Evolutionary conservation across 2,113 vertebrate species (phyloP).

Genomic region (Paramormyrops kingsleyae): DNA sequence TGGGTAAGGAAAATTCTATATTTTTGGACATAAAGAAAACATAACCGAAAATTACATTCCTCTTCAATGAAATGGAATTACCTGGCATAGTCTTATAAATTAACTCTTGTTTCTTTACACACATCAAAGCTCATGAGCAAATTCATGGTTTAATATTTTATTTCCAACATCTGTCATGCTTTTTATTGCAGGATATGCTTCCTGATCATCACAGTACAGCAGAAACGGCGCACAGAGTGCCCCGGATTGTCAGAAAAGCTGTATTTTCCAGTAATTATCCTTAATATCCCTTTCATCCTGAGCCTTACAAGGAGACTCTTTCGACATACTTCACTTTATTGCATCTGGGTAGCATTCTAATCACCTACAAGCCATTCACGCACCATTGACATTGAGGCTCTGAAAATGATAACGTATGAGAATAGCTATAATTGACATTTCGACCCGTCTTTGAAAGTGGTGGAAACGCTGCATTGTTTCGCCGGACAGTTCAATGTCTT

Average conservation of each 20-base stretch:
- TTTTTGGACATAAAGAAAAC: neutral
- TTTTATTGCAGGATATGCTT: slow-evolving; percentile 20
- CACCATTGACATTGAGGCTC: slow-evolving; percentile 32
- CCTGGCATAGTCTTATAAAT: neutral
- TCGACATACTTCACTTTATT: slow-evolving; percentile 28
- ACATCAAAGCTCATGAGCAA: neutral
- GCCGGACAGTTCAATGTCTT: neutral
- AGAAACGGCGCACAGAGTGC: neutral
- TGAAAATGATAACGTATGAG: slow-evolving; percentile 39
- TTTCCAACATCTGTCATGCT: neutral
- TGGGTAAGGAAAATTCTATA: neutral
- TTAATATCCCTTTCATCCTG: slow-evolving; percentile 38
- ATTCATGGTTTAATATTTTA: neutral
- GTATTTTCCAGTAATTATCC: slow-evolving; percentile 37
- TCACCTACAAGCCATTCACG: slow-evolving; percentile 42
- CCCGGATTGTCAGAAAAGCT: slow-evolving; percentile 19
- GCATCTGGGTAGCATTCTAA: slow-evolving; percentile 46
- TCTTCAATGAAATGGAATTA: neutral
- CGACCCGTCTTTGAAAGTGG: neutral
- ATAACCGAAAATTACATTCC: neutral
- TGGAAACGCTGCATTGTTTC: neutral
- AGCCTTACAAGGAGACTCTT: slow-evolving; percentile 31
- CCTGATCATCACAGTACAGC: neutral
- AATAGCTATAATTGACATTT: slow-evolving; percentile 51
- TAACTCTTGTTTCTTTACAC: neutral